These are phyloP conservation scores for Scaptomyza montana DNA, from an alignment of 1,140 invertebrate species.

Conservation along the genomic window DNA sequence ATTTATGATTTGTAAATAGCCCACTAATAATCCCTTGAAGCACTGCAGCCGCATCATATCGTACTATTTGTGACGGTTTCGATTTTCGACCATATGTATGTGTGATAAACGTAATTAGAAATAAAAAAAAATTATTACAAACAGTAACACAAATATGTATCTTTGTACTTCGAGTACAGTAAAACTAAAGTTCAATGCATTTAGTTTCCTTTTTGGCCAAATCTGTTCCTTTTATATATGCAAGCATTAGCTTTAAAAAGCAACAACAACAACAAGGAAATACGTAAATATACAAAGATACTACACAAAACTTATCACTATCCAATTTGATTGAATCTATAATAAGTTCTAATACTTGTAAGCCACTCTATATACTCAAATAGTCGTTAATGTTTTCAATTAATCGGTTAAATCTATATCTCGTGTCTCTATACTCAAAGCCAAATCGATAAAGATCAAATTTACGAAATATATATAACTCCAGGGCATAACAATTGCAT, in stretches of 20 bases:
- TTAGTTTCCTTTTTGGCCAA: slow-evolving; percentile 74
- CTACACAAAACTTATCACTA: slow-evolving; percentile 30
- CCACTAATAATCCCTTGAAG: not conserved
- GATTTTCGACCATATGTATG: slow-evolving; percentile 71
- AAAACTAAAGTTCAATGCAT: slow-evolving; percentile 57
- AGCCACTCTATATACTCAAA: slow-evolving; percentile 36
- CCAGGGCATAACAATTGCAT: slow-evolving; percentile 48
- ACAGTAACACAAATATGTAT: slow-evolving; percentile 14
- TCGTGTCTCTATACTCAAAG: slow-evolving; percentile 3
- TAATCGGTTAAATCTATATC: not conserved
- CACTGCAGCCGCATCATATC: slow-evolving; percentile 39
- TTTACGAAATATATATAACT: slow-evolving; percentile 15
- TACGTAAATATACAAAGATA: slow-evolving; percentile 37
- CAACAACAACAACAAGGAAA: slow-evolving; percentile 18
- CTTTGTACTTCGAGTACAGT: no score
- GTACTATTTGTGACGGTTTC: slow-evolving; percentile 45
- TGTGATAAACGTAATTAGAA: slow-evolving; percentile 71
- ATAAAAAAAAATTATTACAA: slow-evolving; percentile 15
- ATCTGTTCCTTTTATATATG: slow-evolving; percentile 67
- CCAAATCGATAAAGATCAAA: slow-evolving; percentile 29
- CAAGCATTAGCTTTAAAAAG: slow-evolving; percentile 65
- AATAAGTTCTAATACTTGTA: slow-evolving; percentile 54
- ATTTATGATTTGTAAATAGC: not conserved
- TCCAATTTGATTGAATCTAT: slow-evolving; percentile 46
- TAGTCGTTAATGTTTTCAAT: slow-evolving; percentile 16